Conservation (phyloP, 1,140 invertebrate genomes). For the Drosophila santomea region DNA sequence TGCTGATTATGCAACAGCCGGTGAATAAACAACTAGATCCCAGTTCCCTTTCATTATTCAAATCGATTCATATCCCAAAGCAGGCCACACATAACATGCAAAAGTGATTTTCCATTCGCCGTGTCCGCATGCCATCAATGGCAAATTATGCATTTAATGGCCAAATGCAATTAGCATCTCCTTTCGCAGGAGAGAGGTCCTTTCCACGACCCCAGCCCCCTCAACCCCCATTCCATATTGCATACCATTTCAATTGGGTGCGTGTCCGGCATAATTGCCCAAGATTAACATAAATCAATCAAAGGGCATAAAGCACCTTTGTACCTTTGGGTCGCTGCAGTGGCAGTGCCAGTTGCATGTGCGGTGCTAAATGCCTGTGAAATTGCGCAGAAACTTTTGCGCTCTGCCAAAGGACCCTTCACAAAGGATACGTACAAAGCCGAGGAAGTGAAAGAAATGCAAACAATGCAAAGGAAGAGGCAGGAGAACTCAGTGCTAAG, state of each 20-base stretch:
- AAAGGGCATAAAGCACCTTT: slow-evolving; percentile 39
- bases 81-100: slow-evolving; percentile 31
- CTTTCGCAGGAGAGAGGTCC: slow-evolving; percentile 8
- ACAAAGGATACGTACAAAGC: slow-evolving; percentile 23
- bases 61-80: slow-evolving; percentile 35
- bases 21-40: slow-evolving; percentile 27
- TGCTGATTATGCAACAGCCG: slow-evolving; percentile 10
- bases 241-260: slow-evolving; percentile 18
- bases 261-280: slow-evolving; percentile 62
- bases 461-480: slow-evolving; percentile 41
- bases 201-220: background rate
- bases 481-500: slow-evolving; percentile 30
- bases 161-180: slow-evolving; percentile 44
- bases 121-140: slow-evolving; percentile 35
- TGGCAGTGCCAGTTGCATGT: slow-evolving; percentile 20
- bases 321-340: slow-evolving; percentile 4
- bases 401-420: slow-evolving; percentile 24
- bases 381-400: slow-evolving; percentile 64
- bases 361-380: slow-evolving; percentile 58
- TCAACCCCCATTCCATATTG: background rate
- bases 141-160: slow-evolving; percentile 49
- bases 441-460: slow-evolving; percentile 60
- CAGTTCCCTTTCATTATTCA: slow-evolving; percentile 36
- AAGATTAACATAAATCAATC: slow-evolving; percentile 76
- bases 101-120: slow-evolving; percentile 40